Base-by-base conservation (phyloP, 2,888 invertebrate genomes). In the Caenorhabditis angaria region DNA sequence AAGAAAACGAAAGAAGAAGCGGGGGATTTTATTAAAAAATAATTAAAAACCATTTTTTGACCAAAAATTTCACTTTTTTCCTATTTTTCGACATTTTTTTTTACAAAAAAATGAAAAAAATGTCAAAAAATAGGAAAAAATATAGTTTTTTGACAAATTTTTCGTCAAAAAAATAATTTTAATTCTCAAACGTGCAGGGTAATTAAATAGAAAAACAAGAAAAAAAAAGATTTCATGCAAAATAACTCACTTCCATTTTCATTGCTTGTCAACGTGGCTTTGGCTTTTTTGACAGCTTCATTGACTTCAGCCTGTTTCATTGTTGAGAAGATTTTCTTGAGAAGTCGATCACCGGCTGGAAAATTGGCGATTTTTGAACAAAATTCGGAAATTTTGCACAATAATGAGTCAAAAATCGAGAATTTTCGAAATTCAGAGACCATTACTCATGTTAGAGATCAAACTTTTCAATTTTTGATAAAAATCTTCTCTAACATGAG, bases 271-370 rank as follows among this genome's bases (percentile, higher is more conserved):
- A 59, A 32, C 10, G 41, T 41, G 3, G 51, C 50, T 60, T 54
- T 63, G 2, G 48, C 58, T n/a, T 50, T 47, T 29, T 22, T 55
- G 56, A 68, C 27, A 6, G 47, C 54, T 2, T 54, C 58, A 12
- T 20, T 48, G 25, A 32, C 29, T 54, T 72, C 62, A 35, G 61
- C 27, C 12, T 64, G 57, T 18, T 63, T 41, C 60, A 61, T 64
- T 6, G 54, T 56, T 22, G 48, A n/a, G 20, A 68, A 54, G n/a
- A 72, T 18, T 24, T 60, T 61, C 22, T 66, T 61, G 29, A 72
- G 65, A 10, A 67, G 25, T 20, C 64, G 63, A 32, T 71, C 66
- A 20, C 66, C 66, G 57, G 61, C 71, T 71, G 67, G 10, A 54
- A 27, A 28, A 3, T 54, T n/a, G 5, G 32, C 12, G 32, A 32